Percentiles rank a stretch among this genome's conserved stretches.
Evolutionary conservation across 2,888 invertebrate genomes (phyloP).

Genomic region (Trichopoda pennipes): DNA sequence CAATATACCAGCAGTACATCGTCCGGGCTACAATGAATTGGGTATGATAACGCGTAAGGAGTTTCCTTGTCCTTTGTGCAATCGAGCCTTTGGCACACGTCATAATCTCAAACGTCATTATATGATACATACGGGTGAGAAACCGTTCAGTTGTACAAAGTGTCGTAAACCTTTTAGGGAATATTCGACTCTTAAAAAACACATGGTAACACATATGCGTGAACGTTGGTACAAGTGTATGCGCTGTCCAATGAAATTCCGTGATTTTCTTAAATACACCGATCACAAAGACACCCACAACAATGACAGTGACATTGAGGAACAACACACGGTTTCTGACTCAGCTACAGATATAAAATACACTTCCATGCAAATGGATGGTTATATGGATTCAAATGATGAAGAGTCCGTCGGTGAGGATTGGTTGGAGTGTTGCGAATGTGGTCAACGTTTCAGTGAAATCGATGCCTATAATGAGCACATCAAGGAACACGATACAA

Average conservation of each 20-base stretch:
- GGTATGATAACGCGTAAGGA: slow-evolving; percentile 72
- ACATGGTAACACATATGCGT: slow-evolving; percentile 78
- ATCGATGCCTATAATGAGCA: slow-evolving; percentile 77
- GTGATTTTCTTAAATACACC: slow-evolving; percentile 77
- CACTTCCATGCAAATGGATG: slow-evolving; percentile 37
- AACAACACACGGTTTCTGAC: slow-evolving; percentile 21
- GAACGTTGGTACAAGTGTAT: slow-evolving; percentile 79
- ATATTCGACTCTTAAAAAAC: slow-evolving; percentile 79
- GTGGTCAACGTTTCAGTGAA: slow-evolving; percentile 76
- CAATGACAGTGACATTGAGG: slow-evolving; percentile 56
- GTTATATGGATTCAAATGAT: slow-evolving; percentile 73
- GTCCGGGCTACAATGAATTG: slow-evolving; percentile 64
- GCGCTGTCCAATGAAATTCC: slow-evolving; percentile 76
- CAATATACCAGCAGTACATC: slow-evolving; percentile 70
- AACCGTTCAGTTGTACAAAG: slow-evolving; percentile 78
- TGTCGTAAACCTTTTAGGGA: slow-evolving; percentile 80
- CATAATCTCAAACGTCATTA: slow-evolving; percentile 80
- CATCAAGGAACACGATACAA: slow-evolving; percentile 76
- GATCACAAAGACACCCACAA: slow-evolving; percentile 76
- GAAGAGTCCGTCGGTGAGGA: slow-evolving; percentile 74
- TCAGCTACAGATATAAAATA: slow-evolving; percentile 55
- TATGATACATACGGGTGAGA: slow-evolving; percentile 81
- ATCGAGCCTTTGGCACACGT: slow-evolving; percentile 79
- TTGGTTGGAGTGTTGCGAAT: slow-evolving; percentile 79
- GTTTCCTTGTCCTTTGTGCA: slow-evolving; percentile 79